These are phyloP conservation scores for Melanaphis sacchari DNA, from an alignment of 1,140 invertebrate species.

Conservation along the genomic window DNA sequence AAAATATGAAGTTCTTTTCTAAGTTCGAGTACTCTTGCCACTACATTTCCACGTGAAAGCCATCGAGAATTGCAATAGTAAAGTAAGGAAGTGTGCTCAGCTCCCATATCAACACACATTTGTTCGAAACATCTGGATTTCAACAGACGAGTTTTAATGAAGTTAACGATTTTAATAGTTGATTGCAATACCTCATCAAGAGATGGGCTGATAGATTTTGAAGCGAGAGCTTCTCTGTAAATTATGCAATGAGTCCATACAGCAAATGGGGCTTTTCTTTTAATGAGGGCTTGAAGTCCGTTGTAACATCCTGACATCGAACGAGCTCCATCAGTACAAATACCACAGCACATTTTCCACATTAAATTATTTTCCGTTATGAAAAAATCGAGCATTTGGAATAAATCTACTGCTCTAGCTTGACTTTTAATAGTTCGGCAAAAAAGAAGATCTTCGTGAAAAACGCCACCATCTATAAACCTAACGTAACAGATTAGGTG, in stretches of 20 bases:
- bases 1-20: too few species aligned
- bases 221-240: background rate
- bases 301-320: background rate
- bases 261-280: constrained; percentile 2
- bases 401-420: background rate
- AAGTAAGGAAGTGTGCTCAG: too few species aligned
- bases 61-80: too few species aligned
- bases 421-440: background rate
- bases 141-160: constrained; percentile 42
- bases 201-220: background rate
- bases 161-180: constrained; percentile 16
- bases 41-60: too few species aligned
- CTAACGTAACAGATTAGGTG: constrained; percentile 19
- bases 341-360: background rate
- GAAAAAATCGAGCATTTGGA: constrained; percentile 7
- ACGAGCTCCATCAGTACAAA: background rate
- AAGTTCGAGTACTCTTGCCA: too few species aligned
- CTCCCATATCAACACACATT: background rate
- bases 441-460: constrained; percentile 12
- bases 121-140: constrained; percentile 46
- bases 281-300: background rate
- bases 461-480: background rate
- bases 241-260: constrained; percentile 49
- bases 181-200: background rate
- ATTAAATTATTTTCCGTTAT: constrained; percentile 22